Conservation (phyloP, 2,797 vertebrate species). For the Sebastes hubbsi region DNA sequence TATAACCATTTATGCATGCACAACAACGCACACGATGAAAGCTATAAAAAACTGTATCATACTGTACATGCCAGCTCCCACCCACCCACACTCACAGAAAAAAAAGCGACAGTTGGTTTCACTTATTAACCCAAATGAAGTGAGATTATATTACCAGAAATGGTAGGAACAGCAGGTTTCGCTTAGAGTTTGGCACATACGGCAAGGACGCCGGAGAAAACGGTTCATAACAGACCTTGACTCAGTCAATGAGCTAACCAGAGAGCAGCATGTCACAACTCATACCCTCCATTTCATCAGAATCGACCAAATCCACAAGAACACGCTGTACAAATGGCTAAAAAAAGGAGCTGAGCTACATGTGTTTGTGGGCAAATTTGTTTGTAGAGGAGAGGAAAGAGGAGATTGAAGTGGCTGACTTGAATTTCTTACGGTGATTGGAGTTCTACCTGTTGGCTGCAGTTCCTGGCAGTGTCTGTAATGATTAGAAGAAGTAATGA, state of each 20-base stretch:
- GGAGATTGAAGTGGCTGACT: not conserved
- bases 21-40: not conserved
- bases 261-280: slow-evolving; percentile 60
- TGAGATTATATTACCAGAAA: slow-evolving; percentile 78
- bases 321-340: not conserved
- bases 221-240: slow-evolving; percentile 64
- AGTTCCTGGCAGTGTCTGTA: not conserved
- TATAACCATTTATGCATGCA: not conserved
- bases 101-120: slow-evolving; percentile 71
- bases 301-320: slow-evolving; percentile 15
- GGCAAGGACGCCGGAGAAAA: slow-evolving; percentile 48
- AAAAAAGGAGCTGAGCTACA: not conserved
- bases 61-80: slow-evolving; percentile 23
- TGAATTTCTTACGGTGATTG: not conserved
- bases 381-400: not conserved
- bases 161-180: slow-evolving; percentile 75
- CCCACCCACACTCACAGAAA: slow-evolving; percentile 29
- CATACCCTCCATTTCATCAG: slow-evolving; percentile 48
- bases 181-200: slow-evolving; percentile 71
- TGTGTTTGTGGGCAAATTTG: not conserved
- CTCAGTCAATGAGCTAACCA: slow-evolving; percentile 65
- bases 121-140: slow-evolving; percentile 78
- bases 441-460: slow-evolving; percentile 11
- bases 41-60: not conserved
- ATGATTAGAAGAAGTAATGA: slow-evolving; percentile 10